phyloP scores from a whole-genome alignment of 2,888 invertebrate genomes.

The Pristionchus entomophagus region DNA sequence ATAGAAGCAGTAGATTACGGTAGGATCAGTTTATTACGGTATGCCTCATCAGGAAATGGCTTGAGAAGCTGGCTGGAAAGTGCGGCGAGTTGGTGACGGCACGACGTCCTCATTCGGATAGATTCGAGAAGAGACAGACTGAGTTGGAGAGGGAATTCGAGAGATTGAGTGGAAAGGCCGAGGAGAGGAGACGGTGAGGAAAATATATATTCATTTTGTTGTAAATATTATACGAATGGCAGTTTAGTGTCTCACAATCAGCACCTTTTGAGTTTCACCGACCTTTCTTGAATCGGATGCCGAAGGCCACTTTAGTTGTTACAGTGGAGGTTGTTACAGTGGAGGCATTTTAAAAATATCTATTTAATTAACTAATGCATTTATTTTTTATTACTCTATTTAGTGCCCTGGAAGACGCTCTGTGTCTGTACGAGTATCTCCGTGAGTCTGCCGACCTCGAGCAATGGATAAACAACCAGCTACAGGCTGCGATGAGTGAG shows the following conservation, averaged over 20 bases:
- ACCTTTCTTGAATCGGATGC: too few species aligned
- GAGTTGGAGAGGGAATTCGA: conserved; percentile 68
- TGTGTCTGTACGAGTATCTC: conserved; percentile 91
- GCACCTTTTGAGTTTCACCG: too few species aligned
- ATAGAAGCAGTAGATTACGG: neutral
- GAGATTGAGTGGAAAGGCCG: conserved; percentile 83
- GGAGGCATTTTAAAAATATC: too few species aligned
- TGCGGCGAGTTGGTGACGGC: conserved; percentile 59
- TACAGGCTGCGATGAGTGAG: conserved; percentile 89
- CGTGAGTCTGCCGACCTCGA: conserved; percentile 88
- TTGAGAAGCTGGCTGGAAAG: conserved; percentile 62
- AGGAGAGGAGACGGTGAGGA: conserved; percentile 78
- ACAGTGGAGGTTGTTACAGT: too few species aligned
- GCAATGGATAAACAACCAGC: conserved; percentile 92
- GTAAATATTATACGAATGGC: too few species aligned
- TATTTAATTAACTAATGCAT: too few species aligned
- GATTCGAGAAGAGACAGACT: conserved; percentile 63
- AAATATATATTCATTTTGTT: neutral
- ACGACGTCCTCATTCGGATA: conserved; percentile 58
- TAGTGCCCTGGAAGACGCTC: conserved; percentile 87
- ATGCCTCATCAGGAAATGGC: conserved; percentile 57
- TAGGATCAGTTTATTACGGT: neutral
- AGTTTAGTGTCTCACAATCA: too few species aligned
- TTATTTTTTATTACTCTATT: too few species aligned
- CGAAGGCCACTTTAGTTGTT: too few species aligned